These are phyloP conservation scores for Piezodorus guildinii DNA, from an alignment of 1,140 invertebrate species.

Conservation along the genomic window DNA sequence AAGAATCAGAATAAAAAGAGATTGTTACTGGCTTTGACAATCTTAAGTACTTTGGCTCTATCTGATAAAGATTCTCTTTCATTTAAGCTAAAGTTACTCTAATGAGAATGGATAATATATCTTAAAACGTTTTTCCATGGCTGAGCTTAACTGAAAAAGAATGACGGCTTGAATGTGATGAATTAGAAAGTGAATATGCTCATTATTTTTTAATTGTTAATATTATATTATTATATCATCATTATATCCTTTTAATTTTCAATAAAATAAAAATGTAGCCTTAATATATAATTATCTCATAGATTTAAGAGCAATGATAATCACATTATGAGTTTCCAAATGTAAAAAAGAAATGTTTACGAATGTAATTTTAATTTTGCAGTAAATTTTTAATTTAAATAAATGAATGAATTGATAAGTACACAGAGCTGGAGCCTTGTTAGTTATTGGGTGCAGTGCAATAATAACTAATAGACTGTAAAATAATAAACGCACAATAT, in stretches of 20 bases:
- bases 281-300: constrained; percentile 12
- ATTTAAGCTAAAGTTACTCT: constrained; percentile 7
- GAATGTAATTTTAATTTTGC: not conserved
- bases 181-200: constrained; percentile 1
- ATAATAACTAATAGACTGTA: constrained; percentile 13
- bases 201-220: constrained; percentile 10
- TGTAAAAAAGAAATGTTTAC: not conserved
- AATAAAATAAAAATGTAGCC: not conserved
- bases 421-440: constrained; percentile 4
- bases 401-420: not conserved
- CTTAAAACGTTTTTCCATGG: not conserved
- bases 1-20: too few species aligned
- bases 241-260: constrained; percentile 7
- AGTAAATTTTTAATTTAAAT: not conserved
- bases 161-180: constrained; percentile 8
- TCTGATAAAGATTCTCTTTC: constrained; percentile 5
- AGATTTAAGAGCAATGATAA: constrained; percentile 9
- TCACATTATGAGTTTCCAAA: not conserved
- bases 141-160: constrained; percentile 12
- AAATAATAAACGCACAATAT: constrained; percentile 12
- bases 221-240: not conserved
- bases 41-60: not conserved
- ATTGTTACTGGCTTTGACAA: not conserved
- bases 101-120: not conserved
- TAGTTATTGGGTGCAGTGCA: constrained; percentile 15